phyloP scores from a whole-genome alignment of 2,797 vertebrate genomes.

The Cryptoblepharus egeriae region DNA sequence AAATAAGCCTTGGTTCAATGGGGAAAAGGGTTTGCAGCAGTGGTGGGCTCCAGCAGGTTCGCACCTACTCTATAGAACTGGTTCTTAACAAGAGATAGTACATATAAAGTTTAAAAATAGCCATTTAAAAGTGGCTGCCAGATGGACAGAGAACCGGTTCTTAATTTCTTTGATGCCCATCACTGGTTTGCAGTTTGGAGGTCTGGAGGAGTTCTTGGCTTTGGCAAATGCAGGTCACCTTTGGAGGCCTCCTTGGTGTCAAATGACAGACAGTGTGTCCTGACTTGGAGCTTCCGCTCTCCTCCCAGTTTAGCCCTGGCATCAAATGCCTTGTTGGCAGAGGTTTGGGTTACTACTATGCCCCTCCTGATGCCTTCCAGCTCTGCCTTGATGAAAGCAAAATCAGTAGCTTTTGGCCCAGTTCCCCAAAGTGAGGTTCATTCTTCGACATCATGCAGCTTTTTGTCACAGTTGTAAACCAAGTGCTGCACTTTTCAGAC shows the following conservation, averaged over 20 bases:
- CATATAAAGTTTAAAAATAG: too few relatives aligned
- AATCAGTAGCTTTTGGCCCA: background rate
- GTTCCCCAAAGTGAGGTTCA: too few relatives aligned
- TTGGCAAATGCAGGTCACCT: background rate
- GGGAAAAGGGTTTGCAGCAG: too few relatives aligned
- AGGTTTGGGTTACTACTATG: background rate
- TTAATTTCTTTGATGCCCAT: too few relatives aligned
- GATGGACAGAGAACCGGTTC: too few relatives aligned
- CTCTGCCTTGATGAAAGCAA: background rate
- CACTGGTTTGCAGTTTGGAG: too few relatives aligned
- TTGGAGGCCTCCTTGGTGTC: background rate
- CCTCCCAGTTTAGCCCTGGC: constrained; percentile 3
- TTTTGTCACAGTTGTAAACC: too few relatives aligned
- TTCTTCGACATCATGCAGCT: background rate
- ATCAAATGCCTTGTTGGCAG: background rate
- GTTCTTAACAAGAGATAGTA: too few relatives aligned
- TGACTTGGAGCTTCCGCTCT: background rate
- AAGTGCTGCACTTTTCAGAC: background rate
- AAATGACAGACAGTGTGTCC: background rate
- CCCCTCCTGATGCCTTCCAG: background rate
- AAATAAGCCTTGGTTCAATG: too few relatives aligned
- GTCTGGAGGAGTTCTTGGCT: background rate
- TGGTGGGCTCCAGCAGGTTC: too few relatives aligned
- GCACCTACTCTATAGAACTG: too few relatives aligned
- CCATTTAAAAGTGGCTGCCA: too few relatives aligned